Base-by-base conservation (phyloP, 2,888 invertebrate species). In the Philhelius pedissequus region DNA sequence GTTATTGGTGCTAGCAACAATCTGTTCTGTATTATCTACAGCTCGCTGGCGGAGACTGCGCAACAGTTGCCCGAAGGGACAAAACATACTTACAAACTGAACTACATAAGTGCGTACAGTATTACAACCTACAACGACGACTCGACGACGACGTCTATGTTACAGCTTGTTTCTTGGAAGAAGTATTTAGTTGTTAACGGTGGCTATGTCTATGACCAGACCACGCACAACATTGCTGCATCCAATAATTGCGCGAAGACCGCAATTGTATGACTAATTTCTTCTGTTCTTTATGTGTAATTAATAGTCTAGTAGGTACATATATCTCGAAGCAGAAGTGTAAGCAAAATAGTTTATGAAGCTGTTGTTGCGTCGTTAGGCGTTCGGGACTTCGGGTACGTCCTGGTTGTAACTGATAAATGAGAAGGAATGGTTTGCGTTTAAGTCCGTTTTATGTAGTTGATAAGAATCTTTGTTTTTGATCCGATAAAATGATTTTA, bases 211-310 rank as follows among this genome's bases (percentile, higher is more conserved):
- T 35, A 35, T 52, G 69, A 54, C 5, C 20, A 71, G 35, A 15
- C 20, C 25, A 35, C 22, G 40, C 25, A 38, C 64, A 50, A 48
- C 52, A 35, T 62, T 54, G 45, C 5, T 56, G 69, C 22, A 48
- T 40, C 35, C 50, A 27, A 20, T 70, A 43, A 76, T 71, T 82
- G 77, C 25, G 15, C 52, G n/a, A 45, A 76, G 76, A 66, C 76
- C 77, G 71, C 76, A 82, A 77, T 82, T 71, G 77, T 82, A 77
- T 82, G 81, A 82, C 81, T 82, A 77, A 82, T 82, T 82, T 38
- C 52, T 62, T 43, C 45, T 60, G 81, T 54, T 40, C 52, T 38
- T 68, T 52, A 18, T 4, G 22, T 35, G 66, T 71, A 82, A 77
- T 82, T 77, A 73, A 82, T 82, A 45, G 71, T 40, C 30, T 66